Evolutionary conservation across 1,140 invertebrate genomes (phyloP), one percentile per base, ranked within the genome.

Genomic region (Formica exsecta): DNA sequence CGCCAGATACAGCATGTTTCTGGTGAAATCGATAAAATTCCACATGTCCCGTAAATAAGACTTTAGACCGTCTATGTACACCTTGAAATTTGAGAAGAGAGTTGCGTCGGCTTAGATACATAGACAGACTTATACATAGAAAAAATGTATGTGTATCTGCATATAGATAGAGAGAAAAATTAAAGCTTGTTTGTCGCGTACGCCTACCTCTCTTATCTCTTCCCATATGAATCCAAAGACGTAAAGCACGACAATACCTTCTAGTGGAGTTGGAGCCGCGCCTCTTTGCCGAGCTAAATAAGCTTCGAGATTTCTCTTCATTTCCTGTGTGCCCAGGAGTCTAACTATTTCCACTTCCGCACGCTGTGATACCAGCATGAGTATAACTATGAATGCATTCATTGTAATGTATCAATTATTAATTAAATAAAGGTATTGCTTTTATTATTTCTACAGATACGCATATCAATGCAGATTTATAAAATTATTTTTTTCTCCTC

Each of bases 1-100:
- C 3, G 96, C 96, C 25, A 98, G 96, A 93, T 99, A 99, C 0
- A 99, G 95, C 2, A 96, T 96, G 93, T 99, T 99, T 64, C 98
- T 96, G 1, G 97, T 97, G 91, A 99, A 99, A 95, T 99, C 99
- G 85, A 99, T 98, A 92, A 98, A 98, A 93, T 99, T 99, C 98
- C 99, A 99, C 96, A 99, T 97, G 93, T 99, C 98, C 3, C 97
- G 95, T 13, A 99, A 96, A 93, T 99, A 99, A 0, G 96, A 96
- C 25, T 96, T 96, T 41, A 99, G 96, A 29, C 98, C 98, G 91
- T 98, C 97, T 0, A 97, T 96, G 95, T 97, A 98, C 41, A 99
- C 97, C 93, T 94, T 36, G 8, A 80, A 54, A 89, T 80, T 88
- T 36, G 11, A 11, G 19, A 59, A 66, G 22, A 32, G 32, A 66